Percentiles rank a stretch among this genome's conserved stretches.
Evolutionary conservation across 2,113 vertebrate genomes (phyloP).

Genomic region (Hypocryptadius cinnamomeus): DNA sequence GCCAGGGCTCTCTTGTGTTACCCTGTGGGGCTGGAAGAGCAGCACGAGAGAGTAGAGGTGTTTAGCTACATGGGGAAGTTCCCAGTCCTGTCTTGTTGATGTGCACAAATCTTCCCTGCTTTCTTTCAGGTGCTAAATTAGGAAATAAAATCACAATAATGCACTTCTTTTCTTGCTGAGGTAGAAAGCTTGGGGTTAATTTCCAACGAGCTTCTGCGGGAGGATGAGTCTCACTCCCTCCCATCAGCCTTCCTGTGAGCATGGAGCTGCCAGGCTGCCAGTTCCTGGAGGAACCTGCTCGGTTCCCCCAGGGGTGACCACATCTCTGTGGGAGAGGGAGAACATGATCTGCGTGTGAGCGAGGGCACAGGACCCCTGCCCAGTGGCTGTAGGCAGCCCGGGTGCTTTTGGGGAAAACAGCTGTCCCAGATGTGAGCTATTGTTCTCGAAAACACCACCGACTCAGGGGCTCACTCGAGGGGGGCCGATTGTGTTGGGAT

Average conservation of each 20-base stretch:
- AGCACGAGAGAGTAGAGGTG: fast-evolving
- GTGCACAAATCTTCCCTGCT: background rate
- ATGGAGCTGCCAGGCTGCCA: background rate
- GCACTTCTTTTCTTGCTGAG: background rate
- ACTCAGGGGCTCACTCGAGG: background rate
- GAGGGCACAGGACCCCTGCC: background rate
- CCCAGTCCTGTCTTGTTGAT: background rate
- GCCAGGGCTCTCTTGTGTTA: background rate
- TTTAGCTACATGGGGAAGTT: background rate
- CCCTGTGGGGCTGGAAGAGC: background rate
- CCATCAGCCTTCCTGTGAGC: background rate
- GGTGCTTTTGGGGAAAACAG: background rate
- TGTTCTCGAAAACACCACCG: background rate
- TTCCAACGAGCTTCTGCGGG: background rate
- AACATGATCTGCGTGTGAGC: background rate
- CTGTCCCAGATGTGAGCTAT: conserved; percentile 40
- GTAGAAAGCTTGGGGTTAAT: background rate
- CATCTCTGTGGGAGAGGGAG: background rate
- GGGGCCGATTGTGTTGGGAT: background rate
- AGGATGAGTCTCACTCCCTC: fast-evolving
- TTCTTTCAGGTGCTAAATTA: background rate
- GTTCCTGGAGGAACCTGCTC: background rate
- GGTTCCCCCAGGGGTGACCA: background rate
- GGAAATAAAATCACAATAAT: background rate
- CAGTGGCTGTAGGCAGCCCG: background rate